Conservation (phyloP, 1,140 invertebrate species). For the Lepidurus arcticus region DNA sequence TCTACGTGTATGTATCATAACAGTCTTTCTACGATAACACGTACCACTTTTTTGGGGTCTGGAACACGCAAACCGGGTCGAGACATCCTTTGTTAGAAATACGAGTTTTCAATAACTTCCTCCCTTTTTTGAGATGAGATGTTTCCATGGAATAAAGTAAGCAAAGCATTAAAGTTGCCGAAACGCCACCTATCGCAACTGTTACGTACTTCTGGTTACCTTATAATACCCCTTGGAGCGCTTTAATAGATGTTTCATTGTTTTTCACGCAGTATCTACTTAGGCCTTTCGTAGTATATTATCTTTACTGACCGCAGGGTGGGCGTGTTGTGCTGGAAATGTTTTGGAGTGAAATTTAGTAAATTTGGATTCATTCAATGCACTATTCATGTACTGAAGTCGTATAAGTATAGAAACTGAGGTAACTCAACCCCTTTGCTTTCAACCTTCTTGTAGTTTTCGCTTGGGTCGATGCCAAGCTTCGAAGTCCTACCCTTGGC, state of each 20-base stretch:
- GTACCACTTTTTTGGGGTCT: conserved; percentile 62
- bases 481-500: not conserved
- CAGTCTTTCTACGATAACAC: conserved; percentile 37
- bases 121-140: not conserved
- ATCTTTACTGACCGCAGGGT: not conserved
- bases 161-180: not conserved
- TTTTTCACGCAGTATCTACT: not conserved
- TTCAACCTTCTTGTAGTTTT: not conserved
- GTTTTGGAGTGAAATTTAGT: conserved; percentile 19
- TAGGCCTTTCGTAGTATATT: not conserved
- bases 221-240: conserved; percentile 8
- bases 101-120: not conserved
- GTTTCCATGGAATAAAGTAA: not conserved
- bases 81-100: conserved; percentile 49
- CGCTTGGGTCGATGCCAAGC: not conserved
- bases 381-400: not conserved
- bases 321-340: conserved; percentile 17
- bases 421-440: not conserved
- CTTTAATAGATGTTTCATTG: not conserved
- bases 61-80: conserved; percentile 51
- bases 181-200: not conserved
- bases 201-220: not conserved
- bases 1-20: conserved; percentile 29
- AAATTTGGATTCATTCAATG: not conserved
- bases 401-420: not conserved